Conservation (phyloP, 2,113 vertebrate species). For the Sigmodon hispidus region DNA sequence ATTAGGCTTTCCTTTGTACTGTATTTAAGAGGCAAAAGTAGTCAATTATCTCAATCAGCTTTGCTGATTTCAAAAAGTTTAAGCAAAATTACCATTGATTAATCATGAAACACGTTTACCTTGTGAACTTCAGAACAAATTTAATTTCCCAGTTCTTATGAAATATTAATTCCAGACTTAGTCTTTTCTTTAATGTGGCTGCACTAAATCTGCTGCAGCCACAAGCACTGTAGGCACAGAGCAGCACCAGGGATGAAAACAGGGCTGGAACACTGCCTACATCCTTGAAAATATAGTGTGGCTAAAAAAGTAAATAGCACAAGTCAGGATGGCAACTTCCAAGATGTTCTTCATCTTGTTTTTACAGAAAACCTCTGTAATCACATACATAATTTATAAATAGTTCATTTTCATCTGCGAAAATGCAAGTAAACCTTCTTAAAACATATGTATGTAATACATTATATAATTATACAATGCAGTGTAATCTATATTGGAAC, state of each 20-base stretch:
- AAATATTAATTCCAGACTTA: constrained; percentile 30
- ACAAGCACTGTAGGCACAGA: neutral
- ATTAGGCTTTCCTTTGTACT: neutral
- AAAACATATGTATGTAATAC: neutral
- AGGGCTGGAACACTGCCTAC: neutral
- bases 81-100: constrained; percentile 48
- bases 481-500: neutral
- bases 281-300: constrained; percentile 8
- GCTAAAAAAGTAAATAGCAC: neutral
- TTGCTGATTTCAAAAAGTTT: constrained; percentile 37
- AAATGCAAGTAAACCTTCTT: neutral
- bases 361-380: neutral
- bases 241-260: neutral
- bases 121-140: constrained; percentile 44
- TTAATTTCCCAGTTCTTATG: constrained; percentile 29
- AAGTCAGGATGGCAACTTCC: neutral
- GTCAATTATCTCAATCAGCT: constrained; percentile 38
- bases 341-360: constrained; percentile 7
- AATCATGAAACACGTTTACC: constrained; percentile 45
- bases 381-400: neutral
- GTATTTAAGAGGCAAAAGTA: neutral
- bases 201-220: neutral
- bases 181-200: constrained; percentile 9
- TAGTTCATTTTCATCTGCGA: neutral
- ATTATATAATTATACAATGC: neutral